Conservation (phyloP, 2,797 vertebrate species). For the Malurus splendens region DNA sequence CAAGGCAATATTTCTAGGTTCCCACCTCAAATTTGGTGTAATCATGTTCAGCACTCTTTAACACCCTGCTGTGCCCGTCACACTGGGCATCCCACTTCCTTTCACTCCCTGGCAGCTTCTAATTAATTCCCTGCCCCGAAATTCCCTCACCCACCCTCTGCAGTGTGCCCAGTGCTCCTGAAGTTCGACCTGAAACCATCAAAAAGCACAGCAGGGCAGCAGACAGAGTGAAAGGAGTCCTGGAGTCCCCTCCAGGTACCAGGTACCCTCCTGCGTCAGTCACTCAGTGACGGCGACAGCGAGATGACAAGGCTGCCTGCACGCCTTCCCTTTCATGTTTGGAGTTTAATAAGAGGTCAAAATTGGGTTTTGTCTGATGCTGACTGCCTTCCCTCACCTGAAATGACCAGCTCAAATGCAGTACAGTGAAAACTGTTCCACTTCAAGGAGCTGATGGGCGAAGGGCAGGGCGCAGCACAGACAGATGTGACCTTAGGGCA, state of each 20-base stretch:
- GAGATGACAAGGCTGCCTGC: background rate
- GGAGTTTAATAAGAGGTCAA: slow-evolving; percentile 23
- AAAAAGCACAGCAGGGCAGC: background rate
- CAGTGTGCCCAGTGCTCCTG: background rate
- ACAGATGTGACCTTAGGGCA: background rate
- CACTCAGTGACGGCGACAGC: background rate
- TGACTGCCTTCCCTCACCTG: background rate
- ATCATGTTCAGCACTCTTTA: background rate
- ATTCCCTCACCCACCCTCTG: background rate
- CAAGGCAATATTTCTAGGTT: background rate
- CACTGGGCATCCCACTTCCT: background rate
- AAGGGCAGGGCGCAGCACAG: background rate
- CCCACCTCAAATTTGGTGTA: background rate
- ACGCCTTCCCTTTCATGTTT: background rate
- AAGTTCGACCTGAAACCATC: background rate
- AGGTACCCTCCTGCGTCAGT: background rate
- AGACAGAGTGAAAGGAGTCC: background rate
- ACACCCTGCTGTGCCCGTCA: background rate
- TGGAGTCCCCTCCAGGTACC: background rate
- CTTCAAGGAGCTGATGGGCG: slow-evolving; percentile 7
- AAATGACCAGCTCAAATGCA: background rate
- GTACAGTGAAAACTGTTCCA: slow-evolving; percentile 10
- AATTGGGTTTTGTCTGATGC: slow-evolving; percentile 22
- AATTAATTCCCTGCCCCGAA: background rate
- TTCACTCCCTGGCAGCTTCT: background rate